These are phyloP conservation scores for Asteroscopus sphinx DNA, from an alignment of 2,888 invertebrate species.

Conservation along the genomic window DNA sequence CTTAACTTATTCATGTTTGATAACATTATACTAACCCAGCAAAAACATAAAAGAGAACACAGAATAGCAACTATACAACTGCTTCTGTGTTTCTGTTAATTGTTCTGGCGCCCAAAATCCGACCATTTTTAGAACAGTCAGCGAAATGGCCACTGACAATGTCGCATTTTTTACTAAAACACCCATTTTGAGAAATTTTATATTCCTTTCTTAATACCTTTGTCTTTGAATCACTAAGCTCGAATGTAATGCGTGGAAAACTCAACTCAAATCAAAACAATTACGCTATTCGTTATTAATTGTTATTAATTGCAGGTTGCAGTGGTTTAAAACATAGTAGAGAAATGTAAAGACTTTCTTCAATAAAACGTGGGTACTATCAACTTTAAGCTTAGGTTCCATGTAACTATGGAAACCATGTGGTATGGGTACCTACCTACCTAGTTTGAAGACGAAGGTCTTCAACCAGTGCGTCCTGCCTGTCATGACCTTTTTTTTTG, in stretches of 20 bases:
- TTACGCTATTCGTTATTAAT: slow-evolving; percentile 52
- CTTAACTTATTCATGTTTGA: neutral
- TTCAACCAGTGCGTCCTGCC: no score
- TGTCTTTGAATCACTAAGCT: neutral
- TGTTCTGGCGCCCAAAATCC: slow-evolving; percentile 81
- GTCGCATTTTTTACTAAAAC: slow-evolving; percentile 73
- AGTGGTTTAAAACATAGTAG: slow-evolving; percentile 60
- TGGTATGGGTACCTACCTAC: no score
- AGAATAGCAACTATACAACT: slow-evolving; percentile 73
- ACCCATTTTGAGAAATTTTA: slow-evolving; percentile 60
- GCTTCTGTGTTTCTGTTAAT: slow-evolving; percentile 49
- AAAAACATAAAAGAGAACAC: slow-evolving; percentile 77
- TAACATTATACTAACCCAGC: slow-evolving; percentile 71
- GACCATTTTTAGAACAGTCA: slow-evolving; percentile 71
- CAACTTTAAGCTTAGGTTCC: no score
- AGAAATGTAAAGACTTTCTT: no score
- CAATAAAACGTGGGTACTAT: no score
- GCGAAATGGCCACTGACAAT: slow-evolving; percentile 71
- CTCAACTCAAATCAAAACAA: slow-evolving; percentile 53
- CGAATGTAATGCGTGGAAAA: slow-evolving; percentile 22
- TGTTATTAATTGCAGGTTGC: slow-evolving; percentile 62
- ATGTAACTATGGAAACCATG: no score
- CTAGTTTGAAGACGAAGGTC: no score
- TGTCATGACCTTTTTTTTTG: no score
- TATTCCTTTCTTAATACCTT: neutral